Base-by-base conservation (phyloP, 1,140 invertebrate genomes). In the Spodoptera litura region DNA sequence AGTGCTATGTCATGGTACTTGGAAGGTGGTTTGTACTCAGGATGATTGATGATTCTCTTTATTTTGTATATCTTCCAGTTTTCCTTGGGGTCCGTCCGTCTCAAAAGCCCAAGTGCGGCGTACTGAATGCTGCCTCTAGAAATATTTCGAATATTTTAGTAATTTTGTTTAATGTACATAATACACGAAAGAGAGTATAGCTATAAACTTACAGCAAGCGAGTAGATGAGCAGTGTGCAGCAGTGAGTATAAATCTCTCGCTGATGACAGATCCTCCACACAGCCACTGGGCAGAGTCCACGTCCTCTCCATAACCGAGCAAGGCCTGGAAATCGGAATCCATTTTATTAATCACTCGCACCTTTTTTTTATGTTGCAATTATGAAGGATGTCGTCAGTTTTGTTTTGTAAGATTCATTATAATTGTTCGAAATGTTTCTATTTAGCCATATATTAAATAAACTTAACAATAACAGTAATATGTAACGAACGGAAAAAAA, bases 191-290 rank as follows among this genome's bases (percentile, higher is more conserved):
- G 4, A 44, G 2, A 44, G 1, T 2, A 44, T 44, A 38, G 4
- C 6, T 38, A 44, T 9, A 25, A 20, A 59, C 71, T 35, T 51
- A 73, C 71, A 73, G 12, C 3, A 13, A n/a, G 9, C 55, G 6
- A 49, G 71, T 44, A 0, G 53, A 38, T 25, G 55, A 25, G 35
- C 71, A 73, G 35, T 73, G 71, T 3, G 56, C 71, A 9, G 71
- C 71, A 27, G 71, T 73, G 35, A 73, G 71, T 11, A 73, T 59
- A 20, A 58, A 73, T 44, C 71, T 58, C 56, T 73, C 71, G 38
- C 71, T 73, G 20, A 73, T 73, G 8, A 73, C 55, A 11, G 71
- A 49, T 55, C 71, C 71, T 49, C 71, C 71, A 25, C 71, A 73
- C n/a, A 73, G 38, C 71, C 71, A 73, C 15, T 73, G 3, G 9